Evolutionary conservation across 37 sponge, comb jelly and placozoan species (phyloP), one percentile per base, ranked within the genome.

Genomic region (Aphrocallistes beatrix): DNA sequence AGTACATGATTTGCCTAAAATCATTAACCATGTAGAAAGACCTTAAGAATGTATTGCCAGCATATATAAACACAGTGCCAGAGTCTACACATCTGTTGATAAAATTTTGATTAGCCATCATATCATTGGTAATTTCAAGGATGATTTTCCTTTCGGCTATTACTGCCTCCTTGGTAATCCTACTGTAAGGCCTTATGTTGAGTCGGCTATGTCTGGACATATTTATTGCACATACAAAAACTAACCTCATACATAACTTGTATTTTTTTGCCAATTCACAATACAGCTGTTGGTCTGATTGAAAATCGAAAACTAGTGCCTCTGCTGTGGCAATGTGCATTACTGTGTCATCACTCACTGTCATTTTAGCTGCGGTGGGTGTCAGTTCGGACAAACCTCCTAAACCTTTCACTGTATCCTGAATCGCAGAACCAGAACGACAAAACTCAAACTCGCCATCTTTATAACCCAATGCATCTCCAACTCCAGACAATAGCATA

Each of bases 301-400:
- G 30, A 0, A 38, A 69, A 92, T 90, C 51, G 3, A 88, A 87
- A n/a, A 88, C 38, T 0, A 94, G 86, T 0, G 94, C 94, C 25
- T 94, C 90, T 0, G 94, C 92, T 0, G 94, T 94, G 6, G 92
- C 92, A 19, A 94, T 84, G 83, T 94, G 94, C 90, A 94, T 90
- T 1, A 94, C 90, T 21, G 94, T 91, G 49, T 94, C 94, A 37
- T 94, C 94, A 39, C 90, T 91, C 19, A 94, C 86, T 83, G 81
- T 90, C 83, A 84, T 91, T 13, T 83, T 49, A 37, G 32, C 37
- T 0, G 51, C 50, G 60, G 81, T 91, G 0, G 92, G 90, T 32
- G 38, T 84, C 36, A 92, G 37, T 25, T 51, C 83, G 8, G 88
- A 85, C 34, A 94, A 25, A 19, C 92, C 93, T 1, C 95, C 92